Evolutionary conservation across 2,113 vertebrate genomes (phyloP).

Genomic region (Dolichallabes microphthalmus): DNA sequence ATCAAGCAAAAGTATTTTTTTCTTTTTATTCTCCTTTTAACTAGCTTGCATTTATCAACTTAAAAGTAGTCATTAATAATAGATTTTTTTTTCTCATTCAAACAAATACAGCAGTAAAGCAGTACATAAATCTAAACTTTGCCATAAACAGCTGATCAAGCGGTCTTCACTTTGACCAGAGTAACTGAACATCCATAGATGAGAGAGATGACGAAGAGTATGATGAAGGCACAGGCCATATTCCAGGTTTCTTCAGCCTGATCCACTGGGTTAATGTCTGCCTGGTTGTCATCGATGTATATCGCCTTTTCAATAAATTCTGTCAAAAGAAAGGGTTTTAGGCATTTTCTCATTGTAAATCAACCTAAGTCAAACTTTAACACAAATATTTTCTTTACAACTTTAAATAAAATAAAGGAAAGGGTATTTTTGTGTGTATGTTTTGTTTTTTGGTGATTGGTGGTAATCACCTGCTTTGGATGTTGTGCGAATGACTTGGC

Average conservation of each 20-base stretch:
- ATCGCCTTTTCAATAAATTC: constrained; percentile 35
- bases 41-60: neutral
- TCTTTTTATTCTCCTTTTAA: neutral
- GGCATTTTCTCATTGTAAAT: too few species aligned
- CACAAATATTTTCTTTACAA: too few species aligned
- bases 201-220: constrained; percentile 61
- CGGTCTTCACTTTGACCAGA: constrained; percentile 63
- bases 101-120: too few species aligned
- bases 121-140: neutral
- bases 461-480: too few species aligned
- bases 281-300: constrained; percentile 36
- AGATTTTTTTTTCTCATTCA: neutral
- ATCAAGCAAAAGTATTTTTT: neutral
- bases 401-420: too few species aligned
- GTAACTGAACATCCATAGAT: constrained; percentile 61
- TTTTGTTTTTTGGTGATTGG: too few species aligned
- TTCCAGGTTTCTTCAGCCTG: constrained; percentile 59
- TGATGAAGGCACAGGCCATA: constrained; percentile 60
- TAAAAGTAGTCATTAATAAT: neutral
- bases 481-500: too few species aligned
- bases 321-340: neutral
- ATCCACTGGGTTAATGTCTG: constrained; percentile 46
- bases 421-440: too few species aligned
- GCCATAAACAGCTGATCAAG: constrained; percentile 5
- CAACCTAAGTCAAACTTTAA: too few species aligned